These are phyloP conservation scores for Triplophysa rosa DNA, from an alignment of 2,113 vertebrate genomes.

Conservation along the genomic window DNA sequence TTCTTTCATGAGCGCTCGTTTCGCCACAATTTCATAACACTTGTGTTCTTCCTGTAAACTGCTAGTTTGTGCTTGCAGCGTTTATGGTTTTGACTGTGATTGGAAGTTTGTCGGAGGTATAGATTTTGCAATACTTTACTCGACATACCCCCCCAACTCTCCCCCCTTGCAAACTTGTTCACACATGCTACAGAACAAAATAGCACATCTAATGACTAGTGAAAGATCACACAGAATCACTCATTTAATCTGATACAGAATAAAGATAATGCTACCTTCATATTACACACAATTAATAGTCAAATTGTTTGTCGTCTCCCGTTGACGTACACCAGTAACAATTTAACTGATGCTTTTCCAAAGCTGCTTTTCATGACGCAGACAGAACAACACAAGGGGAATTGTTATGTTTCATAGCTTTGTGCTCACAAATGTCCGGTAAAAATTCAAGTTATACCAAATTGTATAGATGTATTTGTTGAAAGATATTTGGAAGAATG, in stretches of 20 bases:
- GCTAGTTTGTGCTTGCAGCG: conserved; percentile 14
- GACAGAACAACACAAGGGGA: too few species aligned
- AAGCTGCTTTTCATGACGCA: too few species aligned
- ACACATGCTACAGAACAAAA: conserved; percentile 8
- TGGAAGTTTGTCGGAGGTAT: conserved; percentile 14
- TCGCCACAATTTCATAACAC: conserved; percentile 5
- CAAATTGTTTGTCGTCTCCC: not conserved
- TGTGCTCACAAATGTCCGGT: too few species aligned
- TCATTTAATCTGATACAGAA: not conserved
- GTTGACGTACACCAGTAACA: not conserved
- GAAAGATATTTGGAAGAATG: too few species aligned
- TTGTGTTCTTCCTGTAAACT: not conserved
- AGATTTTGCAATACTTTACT: conserved; percentile 22
- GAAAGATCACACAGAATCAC: conserved; percentile 23
- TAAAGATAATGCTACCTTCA: not conserved
- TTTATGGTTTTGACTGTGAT: conserved; percentile 4
- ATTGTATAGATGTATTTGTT: too few species aligned
- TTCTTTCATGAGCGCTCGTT: not conserved
- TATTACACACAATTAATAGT: not conserved
- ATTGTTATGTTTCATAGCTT: too few species aligned
- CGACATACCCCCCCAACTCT: not conserved
- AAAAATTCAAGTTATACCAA: too few species aligned
- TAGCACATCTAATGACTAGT: conserved; percentile 1
- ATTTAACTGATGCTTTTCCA: too few species aligned
- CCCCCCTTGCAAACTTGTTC: conserved; percentile 19